Conservation (phyloP, 2,888 invertebrate species). For the Ormyrus nitidulus region DNA sequence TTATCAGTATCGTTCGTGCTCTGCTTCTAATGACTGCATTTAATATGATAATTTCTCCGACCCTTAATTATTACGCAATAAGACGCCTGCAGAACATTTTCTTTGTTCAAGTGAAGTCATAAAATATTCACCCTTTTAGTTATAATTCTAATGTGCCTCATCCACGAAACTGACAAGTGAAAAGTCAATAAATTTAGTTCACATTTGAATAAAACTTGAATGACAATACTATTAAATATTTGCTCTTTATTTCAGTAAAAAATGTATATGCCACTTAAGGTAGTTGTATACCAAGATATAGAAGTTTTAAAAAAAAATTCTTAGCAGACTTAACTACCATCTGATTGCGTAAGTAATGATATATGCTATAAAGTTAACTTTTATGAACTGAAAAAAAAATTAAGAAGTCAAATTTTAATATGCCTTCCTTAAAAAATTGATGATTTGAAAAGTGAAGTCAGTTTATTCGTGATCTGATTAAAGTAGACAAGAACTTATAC, state of each 20-base stretch:
- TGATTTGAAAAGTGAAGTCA: too few relatives aligned
- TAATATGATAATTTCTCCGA: conserved; percentile 34
- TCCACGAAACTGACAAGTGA: neutral
- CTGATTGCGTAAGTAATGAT: too few relatives aligned
- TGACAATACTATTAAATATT: neutral
- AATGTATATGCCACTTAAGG: neutral
- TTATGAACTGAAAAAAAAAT: too few relatives aligned
- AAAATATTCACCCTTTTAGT: conserved; percentile 38
- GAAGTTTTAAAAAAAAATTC: too few relatives aligned
- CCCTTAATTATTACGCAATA: conserved; percentile 35
- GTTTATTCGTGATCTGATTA: too few relatives aligned
- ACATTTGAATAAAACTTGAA: conserved; percentile 4
- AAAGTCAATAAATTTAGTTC: conserved; percentile 8
- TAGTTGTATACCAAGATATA: too few relatives aligned
- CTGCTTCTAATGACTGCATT: conserved; percentile 28
- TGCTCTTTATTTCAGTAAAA: conserved; percentile 2
- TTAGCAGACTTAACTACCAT: too few relatives aligned
- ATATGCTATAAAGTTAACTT: too few relatives aligned
- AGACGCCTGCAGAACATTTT: conserved; percentile 25
- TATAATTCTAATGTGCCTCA: neutral
- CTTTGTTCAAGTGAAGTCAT: conserved; percentile 16
- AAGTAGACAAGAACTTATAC: too few relatives aligned
- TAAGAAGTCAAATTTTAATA: too few relatives aligned
- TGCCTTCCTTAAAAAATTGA: too few relatives aligned
- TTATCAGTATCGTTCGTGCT: conserved; percentile 20